These are phyloP conservation scores for Gasterosteus nipponicus DNA, from an alignment of 2,113 vertebrate genomes.

Conservation along the genomic window DNA sequence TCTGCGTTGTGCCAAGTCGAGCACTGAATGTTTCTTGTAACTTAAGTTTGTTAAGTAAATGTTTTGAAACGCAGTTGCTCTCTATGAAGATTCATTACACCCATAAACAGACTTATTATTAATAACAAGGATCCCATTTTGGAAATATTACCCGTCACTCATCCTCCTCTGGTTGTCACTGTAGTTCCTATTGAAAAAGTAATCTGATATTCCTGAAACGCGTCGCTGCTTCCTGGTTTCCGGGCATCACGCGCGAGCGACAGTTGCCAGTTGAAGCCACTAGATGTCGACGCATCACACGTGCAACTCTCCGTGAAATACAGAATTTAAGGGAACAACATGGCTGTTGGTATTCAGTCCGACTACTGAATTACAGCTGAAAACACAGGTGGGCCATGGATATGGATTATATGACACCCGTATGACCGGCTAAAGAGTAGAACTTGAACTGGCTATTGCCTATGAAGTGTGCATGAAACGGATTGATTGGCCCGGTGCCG, in stretches of 20 bases:
- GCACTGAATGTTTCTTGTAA: no score
- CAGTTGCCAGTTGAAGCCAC: constrained; percentile 7
- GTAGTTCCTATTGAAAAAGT: not conserved
- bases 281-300: constrained; percentile 31
- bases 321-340: not conserved
- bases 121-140: not conserved
- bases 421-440: not conserved
- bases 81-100: no score
- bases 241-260: not conserved
- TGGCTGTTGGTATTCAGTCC: not conserved
- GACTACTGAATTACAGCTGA: not conserved
- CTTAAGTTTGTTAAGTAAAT: no score
- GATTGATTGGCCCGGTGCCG: constrained; percentile 41
- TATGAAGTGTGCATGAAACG: constrained; percentile 9
- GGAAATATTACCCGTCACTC: no score
- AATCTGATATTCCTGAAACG: not conserved
- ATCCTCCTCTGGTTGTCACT: not conserved
- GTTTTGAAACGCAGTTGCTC: no score
- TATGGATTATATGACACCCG: not conserved
- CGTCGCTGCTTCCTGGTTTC: not conserved
- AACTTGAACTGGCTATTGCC: not conserved
- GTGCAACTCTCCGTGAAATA: not conserved
- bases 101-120: no score
- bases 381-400: not conserved
- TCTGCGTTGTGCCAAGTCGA: no score